phyloP scores from a whole-genome alignment of 2,888 invertebrate genomes.

The Drosophila robusta region DNA sequence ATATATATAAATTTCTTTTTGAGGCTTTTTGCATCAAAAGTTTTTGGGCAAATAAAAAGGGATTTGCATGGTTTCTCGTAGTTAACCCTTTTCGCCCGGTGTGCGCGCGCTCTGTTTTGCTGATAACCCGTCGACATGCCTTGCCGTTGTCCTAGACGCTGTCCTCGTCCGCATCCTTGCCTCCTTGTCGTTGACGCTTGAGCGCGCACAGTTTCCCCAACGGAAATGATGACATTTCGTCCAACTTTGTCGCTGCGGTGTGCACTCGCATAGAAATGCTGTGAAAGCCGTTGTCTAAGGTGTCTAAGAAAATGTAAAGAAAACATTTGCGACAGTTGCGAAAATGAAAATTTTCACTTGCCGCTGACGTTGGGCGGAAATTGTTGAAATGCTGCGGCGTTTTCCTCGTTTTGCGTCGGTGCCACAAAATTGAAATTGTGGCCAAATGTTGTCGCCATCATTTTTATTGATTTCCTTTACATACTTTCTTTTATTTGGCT shows the following conservation, averaged over 20 bases:
- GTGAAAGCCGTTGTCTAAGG: slow-evolving; percentile 50
- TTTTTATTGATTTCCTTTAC: slow-evolving; percentile 77
- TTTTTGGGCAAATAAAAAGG: slow-evolving; percentile 62
- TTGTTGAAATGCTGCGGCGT: slow-evolving; percentile 65
- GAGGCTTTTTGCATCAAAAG: slow-evolving; percentile 33
- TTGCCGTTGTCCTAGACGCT: slow-evolving; percentile 2
- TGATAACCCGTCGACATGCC: slow-evolving; percentile 42
- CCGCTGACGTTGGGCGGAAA: slow-evolving; percentile 49
- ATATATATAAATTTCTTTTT: slow-evolving; percentile 5
- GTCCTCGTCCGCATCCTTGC: slow-evolving; percentile 7
- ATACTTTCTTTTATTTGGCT: slow-evolving; percentile 52
- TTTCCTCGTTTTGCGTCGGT: slow-evolving; percentile 34
- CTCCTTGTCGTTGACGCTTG: slow-evolving; percentile 46
- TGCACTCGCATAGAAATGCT: slow-evolving; percentile 74
- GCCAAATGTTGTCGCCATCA: slow-evolving; percentile 71
- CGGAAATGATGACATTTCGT: slow-evolving; percentile 83
- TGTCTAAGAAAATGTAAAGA: slow-evolving; percentile 57
- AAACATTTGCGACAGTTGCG: slow-evolving; percentile 55
- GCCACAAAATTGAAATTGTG: slow-evolving; percentile 72
- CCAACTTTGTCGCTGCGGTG: slow-evolving; percentile 72
- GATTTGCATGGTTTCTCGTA: slow-evolving; percentile 66
- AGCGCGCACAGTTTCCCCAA: slow-evolving; percentile 68
- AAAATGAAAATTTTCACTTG: slow-evolving; percentile 73
- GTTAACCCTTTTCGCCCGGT: slow-evolving; percentile 68
- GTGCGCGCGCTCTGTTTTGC: slow-evolving; percentile 35